Percentiles rank a stretch among this genome's conserved stretches.
Conservation (phyloP, 2,888 invertebrate genomes). For the Ypsolopha sequella region DNA sequence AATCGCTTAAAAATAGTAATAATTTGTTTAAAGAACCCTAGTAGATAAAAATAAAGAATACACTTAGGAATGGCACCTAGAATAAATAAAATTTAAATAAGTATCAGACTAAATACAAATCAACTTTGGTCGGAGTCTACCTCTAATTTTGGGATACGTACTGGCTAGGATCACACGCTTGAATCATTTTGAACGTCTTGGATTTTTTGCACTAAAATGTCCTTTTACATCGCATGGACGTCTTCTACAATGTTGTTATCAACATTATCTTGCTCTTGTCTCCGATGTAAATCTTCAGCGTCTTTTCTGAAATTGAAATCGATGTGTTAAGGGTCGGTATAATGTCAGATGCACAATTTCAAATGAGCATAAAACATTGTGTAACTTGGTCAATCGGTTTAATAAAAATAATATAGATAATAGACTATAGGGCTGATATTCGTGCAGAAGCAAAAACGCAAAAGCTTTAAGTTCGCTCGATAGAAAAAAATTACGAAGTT, state of each 20-base stretch:
- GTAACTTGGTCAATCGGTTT: too few species aligned
- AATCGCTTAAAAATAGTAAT: too few species aligned
- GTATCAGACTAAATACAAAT: conserved; percentile 30
- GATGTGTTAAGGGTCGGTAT: too few species aligned
- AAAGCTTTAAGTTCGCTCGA: too few species aligned
- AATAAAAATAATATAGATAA: too few species aligned
- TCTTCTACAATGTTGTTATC: conserved; percentile 46
- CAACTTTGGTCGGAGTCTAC: conserved; percentile 65
- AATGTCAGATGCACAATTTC: too few species aligned
- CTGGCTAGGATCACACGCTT: conserved; percentile 17
- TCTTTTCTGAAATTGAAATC: too few species aligned
- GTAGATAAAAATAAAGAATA: conserved; percentile 21
- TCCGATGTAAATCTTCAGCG: conserved; percentile 28
- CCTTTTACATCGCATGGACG: conserved; percentile 44
- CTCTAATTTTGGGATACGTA: conserved; percentile 47
- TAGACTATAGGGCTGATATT: too few species aligned
- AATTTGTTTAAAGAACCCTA: neutral
- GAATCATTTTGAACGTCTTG: neutral
- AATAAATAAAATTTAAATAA: conserved; percentile 11
- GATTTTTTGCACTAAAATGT: neutral
- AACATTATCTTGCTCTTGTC: conserved; percentile 35
- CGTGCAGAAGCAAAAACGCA: too few species aligned
- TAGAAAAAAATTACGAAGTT: too few species aligned
- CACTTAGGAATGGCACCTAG: conserved; percentile 27
- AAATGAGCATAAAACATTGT: too few species aligned